Percentiles rank a stretch among this genome's conserved stretches.
These are phyloP conservation scores for Struthio camelus DNA, from an alignment of 2,113 vertebrate genomes.

Conservation along the genomic window DNA sequence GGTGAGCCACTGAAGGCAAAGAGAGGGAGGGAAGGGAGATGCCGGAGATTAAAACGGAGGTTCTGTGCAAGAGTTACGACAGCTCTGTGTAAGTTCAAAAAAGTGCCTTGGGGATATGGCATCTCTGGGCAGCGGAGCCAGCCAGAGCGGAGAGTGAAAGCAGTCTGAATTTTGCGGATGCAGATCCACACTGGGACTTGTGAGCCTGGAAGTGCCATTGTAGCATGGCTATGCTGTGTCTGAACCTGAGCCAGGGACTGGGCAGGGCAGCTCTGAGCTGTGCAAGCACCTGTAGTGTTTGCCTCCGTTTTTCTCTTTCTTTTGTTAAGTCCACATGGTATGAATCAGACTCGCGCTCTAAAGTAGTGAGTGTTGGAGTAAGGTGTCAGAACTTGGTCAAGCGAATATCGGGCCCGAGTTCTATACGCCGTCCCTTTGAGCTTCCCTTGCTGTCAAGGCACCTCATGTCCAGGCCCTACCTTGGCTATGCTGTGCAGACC, in stretches of 20 bases:
- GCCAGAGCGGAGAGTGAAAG: background rate
- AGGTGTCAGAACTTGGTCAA: accelerated
- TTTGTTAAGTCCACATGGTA: background rate
- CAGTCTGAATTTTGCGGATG: too few species aligned
- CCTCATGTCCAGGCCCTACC: background rate
- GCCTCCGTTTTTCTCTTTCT: background rate
- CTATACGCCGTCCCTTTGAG: accelerated
- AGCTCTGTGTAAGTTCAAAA: accelerated
- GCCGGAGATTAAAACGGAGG: accelerated
- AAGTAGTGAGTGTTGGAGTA: background rate
- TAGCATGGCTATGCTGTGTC: background rate
- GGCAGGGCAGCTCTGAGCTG: accelerated
- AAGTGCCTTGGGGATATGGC: background rate
- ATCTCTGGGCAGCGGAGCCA: background rate
- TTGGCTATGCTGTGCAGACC: accelerated
- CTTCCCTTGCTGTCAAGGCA: too few species aligned
- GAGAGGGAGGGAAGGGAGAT: background rate
- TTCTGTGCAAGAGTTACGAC: background rate
- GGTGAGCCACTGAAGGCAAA: background rate
- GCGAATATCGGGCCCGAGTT: background rate
- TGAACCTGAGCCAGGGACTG: background rate
- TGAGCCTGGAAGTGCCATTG: accelerated
- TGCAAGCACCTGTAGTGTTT: accelerated
- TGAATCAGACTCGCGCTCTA: background rate
- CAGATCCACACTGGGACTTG: accelerated